A percentile compares a stretch with the other conserved stretches of the same genome.
These are phyloP conservation scores for Corythornis vintsioides DNA, from an alignment of 2,113 vertebrate species.

Conservation along the genomic window DNA sequence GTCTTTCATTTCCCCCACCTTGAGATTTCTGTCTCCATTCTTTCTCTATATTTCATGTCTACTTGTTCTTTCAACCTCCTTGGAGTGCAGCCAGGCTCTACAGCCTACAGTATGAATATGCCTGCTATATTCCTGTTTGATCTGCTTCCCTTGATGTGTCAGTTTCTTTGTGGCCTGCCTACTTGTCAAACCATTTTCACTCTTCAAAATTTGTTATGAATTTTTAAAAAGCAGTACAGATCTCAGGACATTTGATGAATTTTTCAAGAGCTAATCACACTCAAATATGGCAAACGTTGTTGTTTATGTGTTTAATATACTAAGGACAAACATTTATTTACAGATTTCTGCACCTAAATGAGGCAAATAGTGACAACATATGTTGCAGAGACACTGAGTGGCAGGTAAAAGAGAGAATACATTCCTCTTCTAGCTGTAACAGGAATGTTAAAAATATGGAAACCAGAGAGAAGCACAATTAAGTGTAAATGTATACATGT, in stretches of 20 bases:
- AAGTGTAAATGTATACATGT: neutral
- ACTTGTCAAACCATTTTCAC: constrained; percentile 77
- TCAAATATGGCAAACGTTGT: constrained; percentile 48
- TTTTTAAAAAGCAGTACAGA: constrained; percentile 72
- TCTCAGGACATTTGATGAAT: constrained; percentile 71
- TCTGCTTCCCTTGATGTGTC: constrained; percentile 79
- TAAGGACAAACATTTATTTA: constrained; percentile 70
- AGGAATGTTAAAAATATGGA: neutral
- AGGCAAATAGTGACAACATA: constrained; percentile 21
- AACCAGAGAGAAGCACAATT: neutral
- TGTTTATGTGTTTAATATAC: constrained; percentile 57
- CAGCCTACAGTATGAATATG: constrained; percentile 69
- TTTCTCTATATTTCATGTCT: constrained; percentile 74
- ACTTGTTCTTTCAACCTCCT: constrained; percentile 74
- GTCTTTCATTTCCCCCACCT: constrained; percentile 72
- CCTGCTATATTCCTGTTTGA: constrained; percentile 74
- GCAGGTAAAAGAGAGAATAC: neutral
- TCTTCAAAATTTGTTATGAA: constrained; percentile 76
- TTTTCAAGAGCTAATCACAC: constrained; percentile 73
- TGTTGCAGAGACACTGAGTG: neutral
- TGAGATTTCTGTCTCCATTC: constrained; percentile 73
- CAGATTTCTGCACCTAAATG: constrained; percentile 37
- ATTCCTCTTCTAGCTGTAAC: constrained; percentile 4
- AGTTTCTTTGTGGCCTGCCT: constrained; percentile 77
- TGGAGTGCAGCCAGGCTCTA: constrained; percentile 70